Conservation (phyloP, 2,797 vertebrate species). For the Acipenser transmontanus region DNA sequence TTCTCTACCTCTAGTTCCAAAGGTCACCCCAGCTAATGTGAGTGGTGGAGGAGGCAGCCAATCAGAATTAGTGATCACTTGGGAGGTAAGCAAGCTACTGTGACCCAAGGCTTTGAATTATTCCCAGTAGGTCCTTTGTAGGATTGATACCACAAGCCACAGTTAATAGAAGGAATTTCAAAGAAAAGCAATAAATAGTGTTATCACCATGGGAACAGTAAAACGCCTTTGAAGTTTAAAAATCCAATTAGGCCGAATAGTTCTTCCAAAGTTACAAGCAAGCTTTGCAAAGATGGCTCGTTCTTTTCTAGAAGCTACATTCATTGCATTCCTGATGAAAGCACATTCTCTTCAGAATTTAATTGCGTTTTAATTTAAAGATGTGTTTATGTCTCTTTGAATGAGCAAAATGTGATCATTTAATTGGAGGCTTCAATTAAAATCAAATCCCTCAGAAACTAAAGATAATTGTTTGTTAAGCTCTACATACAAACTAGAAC, state of each 20-base stretch:
- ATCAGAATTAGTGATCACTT: constrained; percentile 95
- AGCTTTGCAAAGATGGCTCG: constrained; percentile 34
- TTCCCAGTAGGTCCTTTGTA: constrained; percentile 43
- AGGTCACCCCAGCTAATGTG: constrained; percentile 90
- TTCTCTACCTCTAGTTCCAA: constrained; percentile 70
- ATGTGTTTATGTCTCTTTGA: constrained; percentile 33
- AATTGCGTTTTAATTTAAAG: constrained; percentile 28
- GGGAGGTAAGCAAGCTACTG: constrained; percentile 76
- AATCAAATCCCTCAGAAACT: constrained; percentile 28
- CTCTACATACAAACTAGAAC: constrained; percentile 10
- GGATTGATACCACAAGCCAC: constrained; percentile 50
- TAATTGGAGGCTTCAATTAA: constrained; percentile 36
- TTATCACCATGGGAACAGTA: constrained; percentile 46
- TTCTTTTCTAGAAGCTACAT: constrained; percentile 2
- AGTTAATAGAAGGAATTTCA: constrained; percentile 53
- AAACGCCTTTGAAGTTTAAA: constrained; percentile 54
- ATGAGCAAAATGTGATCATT: constrained; percentile 34
- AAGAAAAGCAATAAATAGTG: constrained; percentile 54
- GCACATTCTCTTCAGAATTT: constrained; percentile 24
- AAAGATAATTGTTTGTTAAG: constrained; percentile 19
- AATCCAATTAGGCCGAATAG: constrained; percentile 57
- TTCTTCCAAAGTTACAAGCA: constrained; percentile 37
- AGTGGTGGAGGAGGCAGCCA: constrained; percentile 93
- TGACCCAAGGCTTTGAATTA: constrained; percentile 31
- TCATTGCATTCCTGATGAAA: constrained; percentile 24